Evolutionary conservation across 2,797 vertebrate genomes (phyloP), one percentile per base, ranked within the genome.

Genomic region (Momotus momota): DNA sequence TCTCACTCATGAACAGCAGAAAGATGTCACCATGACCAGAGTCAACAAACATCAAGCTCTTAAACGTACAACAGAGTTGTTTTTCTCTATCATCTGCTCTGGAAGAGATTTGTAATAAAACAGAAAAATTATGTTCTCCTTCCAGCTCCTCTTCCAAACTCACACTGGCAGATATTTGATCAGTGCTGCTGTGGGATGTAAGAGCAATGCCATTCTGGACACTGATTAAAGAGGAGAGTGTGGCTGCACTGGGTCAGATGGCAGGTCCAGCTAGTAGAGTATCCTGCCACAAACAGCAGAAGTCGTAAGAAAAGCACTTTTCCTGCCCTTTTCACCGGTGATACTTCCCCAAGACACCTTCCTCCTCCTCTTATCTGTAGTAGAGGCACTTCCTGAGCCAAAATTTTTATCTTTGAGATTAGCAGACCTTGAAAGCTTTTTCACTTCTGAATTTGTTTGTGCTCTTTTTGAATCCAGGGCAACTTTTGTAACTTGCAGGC

Each of bases 391-490:
- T 93, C 80, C 93, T 88, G 57, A 94, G 87, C 45, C 93, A 95
- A 69, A 88, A 90, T 69, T 90, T 67, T 91, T 88, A 93, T 86
- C 94, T 95, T 96, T 46, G 88, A 80, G 52, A 91, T 80, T 90
- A 95, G 58, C 72, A 96, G 85, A 94, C 82, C 79, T 91, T 91
- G 91, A 91, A 91, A 31, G 72, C 49, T 82, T 87, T 88, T 94
- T 88, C 87, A 65, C 94, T 75, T 67, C 49, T 1, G 0, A 40
- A 81, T 83, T 45, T 58, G 55, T 55, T 73, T 54, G 64, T 33
- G 43, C 11, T 66, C 19, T 51, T 72, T 83, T 38, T 51, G 43
- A 92, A 94, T 52, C n/a, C 40, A 81, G 48, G 64, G 78, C 55
- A 82, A 33, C 43, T 58, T 85, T 13, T 29, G 66, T 41, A 82